Evolutionary conservation across 2,888 invertebrate genomes (phyloP).

Genomic region (Stenolophus ochropezus): DNA sequence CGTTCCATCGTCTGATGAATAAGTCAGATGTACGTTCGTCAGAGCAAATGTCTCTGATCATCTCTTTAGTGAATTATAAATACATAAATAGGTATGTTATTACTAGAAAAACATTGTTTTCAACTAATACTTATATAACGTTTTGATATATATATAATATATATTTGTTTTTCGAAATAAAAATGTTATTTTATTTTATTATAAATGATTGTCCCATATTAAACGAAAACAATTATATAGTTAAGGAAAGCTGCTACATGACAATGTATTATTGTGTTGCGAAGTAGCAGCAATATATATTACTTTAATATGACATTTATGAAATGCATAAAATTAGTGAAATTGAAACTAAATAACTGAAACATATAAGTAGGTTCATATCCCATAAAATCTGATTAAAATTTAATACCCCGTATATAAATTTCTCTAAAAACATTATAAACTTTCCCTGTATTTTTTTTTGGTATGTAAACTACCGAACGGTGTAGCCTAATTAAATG

Average conservation of each 20-base stretch:
- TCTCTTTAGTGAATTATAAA: no score
- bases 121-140: no score
- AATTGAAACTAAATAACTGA: background rate
- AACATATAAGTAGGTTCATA: background rate
- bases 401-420: background rate
- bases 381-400: background rate
- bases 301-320: conserved; percentile 7
- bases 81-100: no score
- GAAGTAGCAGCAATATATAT: background rate
- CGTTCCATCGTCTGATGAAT: no score
- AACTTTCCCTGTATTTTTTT: background rate
- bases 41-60: no score
- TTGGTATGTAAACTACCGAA: background rate
- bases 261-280: background rate
- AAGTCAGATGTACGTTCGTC: no score
- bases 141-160: no score
- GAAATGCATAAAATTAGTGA: conserved; percentile 2
- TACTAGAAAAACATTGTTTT: no score
- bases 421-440: background rate
- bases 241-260: background rate
- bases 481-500: conserved; percentile 31
- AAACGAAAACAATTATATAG: background rate
- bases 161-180: no score
- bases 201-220: no score
- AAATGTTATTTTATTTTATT: no score